Percentiles rank a stretch among this genome's conserved stretches.
These are phyloP conservation scores for Diachrysia chrysitis DNA, from an alignment of 2,888 invertebrate genomes.

Conservation along the genomic window DNA sequence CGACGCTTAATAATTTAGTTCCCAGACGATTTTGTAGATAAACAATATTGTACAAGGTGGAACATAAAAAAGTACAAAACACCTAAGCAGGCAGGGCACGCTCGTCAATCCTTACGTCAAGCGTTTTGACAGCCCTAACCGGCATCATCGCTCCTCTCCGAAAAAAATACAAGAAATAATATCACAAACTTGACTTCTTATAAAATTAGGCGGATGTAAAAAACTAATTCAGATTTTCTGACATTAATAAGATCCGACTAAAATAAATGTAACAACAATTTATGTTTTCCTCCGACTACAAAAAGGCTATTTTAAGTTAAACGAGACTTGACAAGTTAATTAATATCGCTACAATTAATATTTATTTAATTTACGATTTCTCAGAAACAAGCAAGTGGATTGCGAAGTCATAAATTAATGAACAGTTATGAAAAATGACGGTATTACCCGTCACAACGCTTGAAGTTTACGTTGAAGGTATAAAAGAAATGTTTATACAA, in stretches of 20 bases:
- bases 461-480: constrained; percentile 37
- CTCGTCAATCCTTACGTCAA: constrained; percentile 88
- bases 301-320: neutral
- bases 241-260: constrained; percentile 39
- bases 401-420: constrained; percentile 4
- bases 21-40: constrained; percentile 68
- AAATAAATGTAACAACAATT: constrained; percentile 30
- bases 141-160: constrained; percentile 80
- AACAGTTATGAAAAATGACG: constrained; percentile 24
- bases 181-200: constrained; percentile 60
- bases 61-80: constrained; percentile 81
- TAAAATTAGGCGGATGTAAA: constrained; percentile 52
- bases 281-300: constrained; percentile 25
- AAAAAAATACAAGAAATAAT: constrained; percentile 73
- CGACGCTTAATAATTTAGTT: constrained; percentile 56
- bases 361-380: constrained; percentile 6
- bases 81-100: constrained; percentile 72
- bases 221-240: constrained; percentile 52
- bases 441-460: constrained; percentile 30
- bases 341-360: constrained; percentile 5
- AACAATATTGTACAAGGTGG: constrained; percentile 81
- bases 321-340: constrained; percentile 15
- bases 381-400: neutral
- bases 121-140: constrained; percentile 87
- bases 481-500: constrained; percentile 48